Percentiles rank a stretch among this genome's conserved stretches.
phyloP scores from a whole-genome alignment of 2,888 invertebrate genomes.

The Eulithis prunata region DNA sequence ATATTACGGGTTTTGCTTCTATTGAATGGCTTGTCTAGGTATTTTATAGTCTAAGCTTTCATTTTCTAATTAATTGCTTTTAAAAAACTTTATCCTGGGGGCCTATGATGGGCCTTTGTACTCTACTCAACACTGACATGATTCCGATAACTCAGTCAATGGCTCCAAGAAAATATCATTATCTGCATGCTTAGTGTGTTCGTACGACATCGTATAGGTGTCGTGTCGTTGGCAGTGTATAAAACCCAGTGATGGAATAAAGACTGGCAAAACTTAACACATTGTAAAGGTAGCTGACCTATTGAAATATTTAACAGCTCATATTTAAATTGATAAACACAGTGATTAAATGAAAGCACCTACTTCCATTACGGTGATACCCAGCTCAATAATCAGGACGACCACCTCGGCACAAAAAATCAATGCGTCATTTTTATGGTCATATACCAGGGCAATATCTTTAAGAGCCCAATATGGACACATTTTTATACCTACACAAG shows the following conservation, averaged over 20 bases:
- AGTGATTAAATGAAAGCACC: slow-evolving; percentile 29
- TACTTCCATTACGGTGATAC: slow-evolving; percentile 17
- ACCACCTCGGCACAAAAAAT: slow-evolving; percentile 44
- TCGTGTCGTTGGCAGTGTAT: too few species aligned
- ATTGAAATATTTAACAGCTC: slow-evolving; percentile 2
- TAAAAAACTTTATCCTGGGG: too few species aligned
- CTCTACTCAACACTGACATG: too few species aligned
- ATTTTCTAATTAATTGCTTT: too few species aligned
- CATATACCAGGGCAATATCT: slow-evolving; percentile 37
- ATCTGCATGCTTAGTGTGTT: too few species aligned
- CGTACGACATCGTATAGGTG: too few species aligned
- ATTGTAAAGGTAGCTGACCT: background rate
- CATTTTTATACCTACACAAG: too few species aligned
- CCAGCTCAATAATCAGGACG: slow-evolving; percentile 26
- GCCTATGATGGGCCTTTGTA: too few species aligned
- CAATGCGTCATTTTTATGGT: slow-evolving; percentile 45
- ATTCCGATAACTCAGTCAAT: too few species aligned
- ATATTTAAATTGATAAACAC: slow-evolving; percentile 33
- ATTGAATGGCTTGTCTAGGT: slow-evolving; percentile 29
- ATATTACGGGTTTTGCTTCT: slow-evolving; percentile 54
- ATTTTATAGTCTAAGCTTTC: slow-evolving; percentile 13
- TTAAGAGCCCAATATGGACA: too few species aligned
- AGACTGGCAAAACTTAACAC: background rate
- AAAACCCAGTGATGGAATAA: too few species aligned
- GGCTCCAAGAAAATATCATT: too few species aligned